A percentile compares a stretch with the other conserved stretches of the same genome.
Evolutionary conservation across 2,888 invertebrate genomes (phyloP).

Genomic region (Acleris emargana): DNA sequence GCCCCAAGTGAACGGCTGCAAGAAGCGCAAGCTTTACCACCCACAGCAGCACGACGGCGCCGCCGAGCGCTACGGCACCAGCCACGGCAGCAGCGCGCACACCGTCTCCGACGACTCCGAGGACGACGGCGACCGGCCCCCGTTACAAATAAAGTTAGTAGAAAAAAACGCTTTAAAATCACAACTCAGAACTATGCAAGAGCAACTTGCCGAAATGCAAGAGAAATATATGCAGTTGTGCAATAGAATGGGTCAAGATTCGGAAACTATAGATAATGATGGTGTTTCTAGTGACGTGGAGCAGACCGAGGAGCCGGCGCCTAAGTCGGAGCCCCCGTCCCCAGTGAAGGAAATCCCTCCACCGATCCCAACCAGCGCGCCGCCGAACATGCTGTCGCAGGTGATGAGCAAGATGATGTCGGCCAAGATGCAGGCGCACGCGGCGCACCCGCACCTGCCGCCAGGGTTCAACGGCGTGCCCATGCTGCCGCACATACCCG

Average conservation of each 20-base stretch:
- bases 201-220: constrained; percentile 95
- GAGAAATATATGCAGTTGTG: constrained; percentile 95
- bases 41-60: constrained; percentile 95
- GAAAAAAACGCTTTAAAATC: constrained; percentile 94
- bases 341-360: constrained; percentile 81
- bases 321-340: constrained; percentile 84
- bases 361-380: constrained; percentile 66
- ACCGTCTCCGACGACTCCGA: constrained; percentile 88
- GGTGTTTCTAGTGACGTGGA: constrained; percentile 90
- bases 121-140: constrained; percentile 90
- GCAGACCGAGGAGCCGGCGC: constrained; percentile 76
- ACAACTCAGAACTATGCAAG: constrained; percentile 93
- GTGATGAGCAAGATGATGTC: constrained; percentile 87
- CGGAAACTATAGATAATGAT: constrained; percentile 89
- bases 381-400: constrained; percentile 85
- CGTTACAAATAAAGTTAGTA: constrained; percentile 92
- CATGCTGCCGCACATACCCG: constrained; percentile 81
- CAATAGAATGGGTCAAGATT: constrained; percentile 92
- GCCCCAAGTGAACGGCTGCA: constrained; percentile 94
- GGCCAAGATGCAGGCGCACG: constrained; percentile 84
- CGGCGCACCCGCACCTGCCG: constrained; percentile 81
- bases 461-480: constrained; percentile 85
- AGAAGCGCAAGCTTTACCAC: constrained; percentile 97
- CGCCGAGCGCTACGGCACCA: constrained; percentile 83
- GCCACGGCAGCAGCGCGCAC: constrained; percentile 76